A percentile compares a stretch with the other conserved stretches of the same genome.
These are phyloP conservation scores for Buphagus erythrorhynchus DNA, from an alignment of 2,797 vertebrate species.

Conservation along the genomic window DNA sequence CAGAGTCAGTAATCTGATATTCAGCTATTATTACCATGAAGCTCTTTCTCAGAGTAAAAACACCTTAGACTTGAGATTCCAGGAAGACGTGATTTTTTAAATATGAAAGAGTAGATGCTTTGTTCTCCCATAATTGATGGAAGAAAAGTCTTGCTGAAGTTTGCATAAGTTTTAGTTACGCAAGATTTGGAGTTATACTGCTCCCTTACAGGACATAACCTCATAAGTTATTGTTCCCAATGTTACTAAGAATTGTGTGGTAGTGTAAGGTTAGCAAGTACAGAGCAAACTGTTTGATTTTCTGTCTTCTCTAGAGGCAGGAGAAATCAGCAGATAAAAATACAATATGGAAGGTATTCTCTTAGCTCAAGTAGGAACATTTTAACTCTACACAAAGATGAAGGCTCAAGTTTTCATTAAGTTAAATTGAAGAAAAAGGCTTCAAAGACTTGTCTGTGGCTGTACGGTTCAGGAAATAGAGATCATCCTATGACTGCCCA, in stretches of 20 bases:
- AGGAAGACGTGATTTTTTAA: slow-evolving; percentile 14
- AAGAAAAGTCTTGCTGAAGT: slow-evolving; percentile 21
- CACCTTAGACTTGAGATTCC: background rate
- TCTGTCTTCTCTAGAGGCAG: background rate
- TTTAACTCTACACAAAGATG: background rate
- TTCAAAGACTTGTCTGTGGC: background rate
- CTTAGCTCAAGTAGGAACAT: background rate
- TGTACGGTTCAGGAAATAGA: background rate
- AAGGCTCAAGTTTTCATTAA: background rate
- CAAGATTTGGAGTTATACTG: background rate
- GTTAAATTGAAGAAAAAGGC: background rate
- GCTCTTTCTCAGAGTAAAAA: slow-evolving; percentile 25
- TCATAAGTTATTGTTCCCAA: background rate
- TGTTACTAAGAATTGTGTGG: background rate
- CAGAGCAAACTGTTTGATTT: background rate
- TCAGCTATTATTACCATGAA: slow-evolving; percentile 35
- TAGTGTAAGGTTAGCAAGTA: background rate
- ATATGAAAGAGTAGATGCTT: slow-evolving; percentile 19
- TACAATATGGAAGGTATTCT: background rate
- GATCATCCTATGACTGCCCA: background rate
- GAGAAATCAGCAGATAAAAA: background rate
- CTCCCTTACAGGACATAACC: background rate
- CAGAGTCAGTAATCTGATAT: slow-evolving; percentile 34
- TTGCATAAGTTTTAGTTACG: background rate
- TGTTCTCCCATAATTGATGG: slow-evolving; percentile 3